Evolutionary conservation across 35 echinoderm and acorn worm genomes (phyloP), one percentile per base, ranked within the genome.

Genomic region (Ptychodera flava): DNA sequence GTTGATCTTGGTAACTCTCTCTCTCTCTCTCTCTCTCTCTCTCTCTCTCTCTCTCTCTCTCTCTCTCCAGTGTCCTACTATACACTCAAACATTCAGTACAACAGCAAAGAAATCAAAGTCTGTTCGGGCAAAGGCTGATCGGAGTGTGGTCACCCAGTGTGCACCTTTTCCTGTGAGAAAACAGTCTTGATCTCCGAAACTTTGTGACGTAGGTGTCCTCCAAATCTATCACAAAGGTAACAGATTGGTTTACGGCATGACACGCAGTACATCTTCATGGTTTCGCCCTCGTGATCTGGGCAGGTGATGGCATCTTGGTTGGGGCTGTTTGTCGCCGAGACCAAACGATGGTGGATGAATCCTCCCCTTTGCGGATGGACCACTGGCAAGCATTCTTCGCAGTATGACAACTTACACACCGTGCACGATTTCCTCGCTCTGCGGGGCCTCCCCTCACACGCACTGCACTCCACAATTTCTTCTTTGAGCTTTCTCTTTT

Each of bases 161-260:
- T n/a, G n/a, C n/a, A 64, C 45, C 45, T 64, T 64, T 64, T 64
- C 45, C 22, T 64, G 45, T 12, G 6, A 22, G 45, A 64, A 64
- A 64, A 64, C 45, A 64, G 45, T 91, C 32, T 98, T 92, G 0
- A 92, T 92, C 28, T 88, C 86, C 0, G 96, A 92, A 16, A 94
- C 81, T 45, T 94, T 94, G 79, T 94, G 92, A 15, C 92, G 87
- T 15, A 79, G 86, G 82, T 99, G 96, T 15, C 76, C 85, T 30
- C 93, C 96, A 77, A 85, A 94, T 78, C 90, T 94, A 76, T 99
- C 94, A 77, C 96, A 99, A 76, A 89, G 76, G 82, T 92, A 90
- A 76, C 96, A 99, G n/a, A 99, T 93, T 53, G 96, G 96, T 86
- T 92, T 99, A 77, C 94, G 93, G 37, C 96, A 99, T 33, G 92